These are phyloP conservation scores for Caenorhabditis imperialis DNA, from an alignment of 2,888 invertebrate species.

Conservation along the genomic window DNA sequence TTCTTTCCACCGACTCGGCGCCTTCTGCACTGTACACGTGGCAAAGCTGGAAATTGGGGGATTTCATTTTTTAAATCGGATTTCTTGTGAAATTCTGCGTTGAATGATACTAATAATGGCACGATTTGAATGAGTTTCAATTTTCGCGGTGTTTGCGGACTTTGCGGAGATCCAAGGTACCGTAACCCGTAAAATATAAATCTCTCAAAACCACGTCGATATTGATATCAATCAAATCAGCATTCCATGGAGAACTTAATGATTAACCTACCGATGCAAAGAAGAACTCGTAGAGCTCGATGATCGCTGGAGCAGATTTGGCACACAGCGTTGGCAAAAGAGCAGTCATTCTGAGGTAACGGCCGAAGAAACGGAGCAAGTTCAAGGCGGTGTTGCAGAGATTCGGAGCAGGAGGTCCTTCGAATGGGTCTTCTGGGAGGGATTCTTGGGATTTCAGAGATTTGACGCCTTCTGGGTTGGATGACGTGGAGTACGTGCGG, in stretches of 20 bases:
- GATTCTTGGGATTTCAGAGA: constrained; percentile 24
- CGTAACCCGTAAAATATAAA: no score
- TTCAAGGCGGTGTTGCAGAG: constrained; percentile 76
- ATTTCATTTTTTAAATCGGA: no score
- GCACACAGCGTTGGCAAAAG: constrained; percentile 72
- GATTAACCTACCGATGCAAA: constrained; percentile 64
- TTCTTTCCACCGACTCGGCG: constrained; percentile 35
- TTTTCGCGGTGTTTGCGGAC: no score
- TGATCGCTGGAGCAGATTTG: constrained; percentile 69
- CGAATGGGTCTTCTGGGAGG: constrained; percentile 27
- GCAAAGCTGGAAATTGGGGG: constrained; percentile 43
- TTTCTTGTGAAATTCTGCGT: no score
- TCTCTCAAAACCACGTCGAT: no score
- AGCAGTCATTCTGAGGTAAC: constrained; percentile 75
- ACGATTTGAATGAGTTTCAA: no score
- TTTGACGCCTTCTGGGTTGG: constrained; percentile 10
- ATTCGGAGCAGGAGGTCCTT: constrained; percentile 64
- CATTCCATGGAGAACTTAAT: background rate
- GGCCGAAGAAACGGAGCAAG: constrained; percentile 72
- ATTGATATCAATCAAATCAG: no score
- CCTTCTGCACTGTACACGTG: constrained; percentile 56
- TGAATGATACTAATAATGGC: no score
- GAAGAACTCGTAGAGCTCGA: constrained; percentile 73
- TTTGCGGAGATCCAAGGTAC: no score
- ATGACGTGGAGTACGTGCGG: constrained; percentile 19